These are phyloP conservation scores for Mya arenaria DNA, from an alignment of 1,140 invertebrate species.

Conservation along the genomic window DNA sequence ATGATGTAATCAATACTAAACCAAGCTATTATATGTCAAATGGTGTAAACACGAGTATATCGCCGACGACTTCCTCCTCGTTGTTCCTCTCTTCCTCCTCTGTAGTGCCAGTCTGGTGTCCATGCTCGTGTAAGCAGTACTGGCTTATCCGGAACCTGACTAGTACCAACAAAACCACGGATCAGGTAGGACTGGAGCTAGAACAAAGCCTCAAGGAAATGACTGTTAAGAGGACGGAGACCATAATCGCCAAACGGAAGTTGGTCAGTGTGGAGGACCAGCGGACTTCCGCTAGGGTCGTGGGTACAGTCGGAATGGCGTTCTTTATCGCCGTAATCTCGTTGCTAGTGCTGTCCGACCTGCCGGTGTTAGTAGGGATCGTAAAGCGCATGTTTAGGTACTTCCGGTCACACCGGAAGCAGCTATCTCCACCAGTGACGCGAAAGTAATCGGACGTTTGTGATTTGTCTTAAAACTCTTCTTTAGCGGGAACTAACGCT, in stretches of 20 bases:
- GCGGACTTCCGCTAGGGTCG: constrained; percentile 13
- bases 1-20: too few species aligned
- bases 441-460: too few species aligned
- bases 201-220: background rate
- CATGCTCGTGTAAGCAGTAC: constrained; percentile 15
- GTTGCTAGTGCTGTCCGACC: constrained; percentile 6
- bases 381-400: background rate
- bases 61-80: too few species aligned
- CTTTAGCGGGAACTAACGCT: too few species aligned
- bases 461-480: too few species aligned
- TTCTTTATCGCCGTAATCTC: background rate
- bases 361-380: background rate
- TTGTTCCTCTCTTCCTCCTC: background rate
- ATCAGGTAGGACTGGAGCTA: constrained; percentile 20
- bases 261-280: constrained; percentile 14
- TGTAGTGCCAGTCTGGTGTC: constrained; percentile 30
- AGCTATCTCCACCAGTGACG: too few species aligned
- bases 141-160: constrained; percentile 2
- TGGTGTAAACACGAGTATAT: too few species aligned
- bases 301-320: constrained; percentile 13
- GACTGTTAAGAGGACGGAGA: constrained; percentile 20
- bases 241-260: constrained; percentile 3
- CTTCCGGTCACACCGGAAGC: too few species aligned
- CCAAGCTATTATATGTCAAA: too few species aligned
- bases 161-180: constrained; percentile 31